phyloP scores from a whole-genome alignment of 2,888 invertebrate species.

The Yponomeuta cagnagella region DNA sequence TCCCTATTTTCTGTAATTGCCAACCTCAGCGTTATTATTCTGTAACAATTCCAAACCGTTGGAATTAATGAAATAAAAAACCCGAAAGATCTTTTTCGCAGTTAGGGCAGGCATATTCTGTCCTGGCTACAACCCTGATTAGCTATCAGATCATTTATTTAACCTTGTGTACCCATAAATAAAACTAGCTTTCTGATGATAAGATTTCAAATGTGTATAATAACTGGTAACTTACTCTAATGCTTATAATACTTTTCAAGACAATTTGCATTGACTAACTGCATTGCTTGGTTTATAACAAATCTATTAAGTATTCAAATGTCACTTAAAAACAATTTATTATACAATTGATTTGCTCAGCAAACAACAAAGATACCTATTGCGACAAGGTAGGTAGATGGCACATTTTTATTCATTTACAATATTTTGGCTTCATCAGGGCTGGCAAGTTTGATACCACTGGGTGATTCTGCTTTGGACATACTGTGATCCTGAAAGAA shows the following conservation, averaged over 20 bases:
- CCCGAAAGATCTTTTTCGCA: too few relatives aligned
- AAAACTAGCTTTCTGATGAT: background rate
- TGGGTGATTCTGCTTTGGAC: slow-evolving; percentile 79
- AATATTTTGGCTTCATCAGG: slow-evolving; percentile 63
- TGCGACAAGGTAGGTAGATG: background rate
- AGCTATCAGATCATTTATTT: too few relatives aligned
- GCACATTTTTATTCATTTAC: slow-evolving; percentile 27
- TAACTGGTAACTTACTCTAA: background rate
- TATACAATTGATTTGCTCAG: slow-evolving; percentile 9
- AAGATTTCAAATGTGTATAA: background rate
- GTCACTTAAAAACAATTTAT: background rate
- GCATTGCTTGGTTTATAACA: background rate
- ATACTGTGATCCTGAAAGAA: slow-evolving; percentile 79
- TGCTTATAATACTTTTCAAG: slow-evolving; percentile 11
- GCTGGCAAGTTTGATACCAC: slow-evolving; percentile 79
- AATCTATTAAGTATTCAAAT: background rate
- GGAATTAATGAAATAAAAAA: too few relatives aligned
- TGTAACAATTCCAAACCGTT: too few relatives aligned
- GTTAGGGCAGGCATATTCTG: too few relatives aligned
- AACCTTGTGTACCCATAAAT: background rate
- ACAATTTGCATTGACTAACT: slow-evolving; percentile 8
- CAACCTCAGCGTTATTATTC: too few relatives aligned
- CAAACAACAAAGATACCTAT: slow-evolving; percentile 8
- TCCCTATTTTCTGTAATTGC: too few relatives aligned
- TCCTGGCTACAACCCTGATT: too few relatives aligned